These are phyloP conservation scores for Echinarachnius parma DNA, from an alignment of 53 echinoderm and acorn worm species.

Conservation along the genomic window DNA sequence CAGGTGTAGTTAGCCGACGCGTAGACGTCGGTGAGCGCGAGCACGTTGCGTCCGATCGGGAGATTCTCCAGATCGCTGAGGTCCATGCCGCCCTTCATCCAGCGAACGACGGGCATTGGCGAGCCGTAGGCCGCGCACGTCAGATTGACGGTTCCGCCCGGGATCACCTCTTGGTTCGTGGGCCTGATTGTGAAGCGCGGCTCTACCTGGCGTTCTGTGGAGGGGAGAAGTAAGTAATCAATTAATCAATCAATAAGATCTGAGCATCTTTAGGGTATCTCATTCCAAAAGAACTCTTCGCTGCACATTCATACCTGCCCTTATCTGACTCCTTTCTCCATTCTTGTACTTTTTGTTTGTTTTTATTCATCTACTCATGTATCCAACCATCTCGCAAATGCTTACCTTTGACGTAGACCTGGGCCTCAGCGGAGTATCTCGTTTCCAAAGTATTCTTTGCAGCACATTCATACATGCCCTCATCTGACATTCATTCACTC, in stretches of 20 bases:
- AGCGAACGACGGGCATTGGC: conserved; percentile 61
- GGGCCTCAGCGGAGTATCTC: conserved; percentile 56
- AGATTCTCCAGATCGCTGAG: conserved; percentile 41
- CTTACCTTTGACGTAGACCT: conserved; percentile 90
- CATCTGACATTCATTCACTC: conserved; percentile 59
- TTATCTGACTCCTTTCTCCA: too few species aligned
- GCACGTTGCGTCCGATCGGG: conserved; percentile 57
- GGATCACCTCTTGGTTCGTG: conserved; percentile 52
- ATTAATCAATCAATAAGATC: too few species aligned
- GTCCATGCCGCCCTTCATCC: conserved; percentile 61
- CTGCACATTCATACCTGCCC: too few species aligned
- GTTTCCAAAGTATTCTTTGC: conserved; percentile 79
- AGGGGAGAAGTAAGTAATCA: too few species aligned
- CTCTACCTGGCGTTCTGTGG: conserved; percentile 55
- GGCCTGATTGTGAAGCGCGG: conserved; percentile 65
- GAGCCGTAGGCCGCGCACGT: conserved; percentile 68
- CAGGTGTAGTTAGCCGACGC: conserved; percentile 70
- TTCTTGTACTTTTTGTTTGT: background rate
- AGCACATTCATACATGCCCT: conserved; percentile 76
- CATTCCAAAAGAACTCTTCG: too few species aligned
- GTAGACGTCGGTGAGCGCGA: conserved; percentile 42
- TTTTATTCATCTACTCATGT: background rate
- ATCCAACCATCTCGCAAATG: too few species aligned
- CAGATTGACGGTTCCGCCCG: conserved; percentile 55
- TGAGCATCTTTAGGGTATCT: too few species aligned